Percentiles rank a stretch among this genome's conserved stretches.
Conservation (phyloP, 2,797 vertebrate species). For the Astyanax mexicanus region DNA sequence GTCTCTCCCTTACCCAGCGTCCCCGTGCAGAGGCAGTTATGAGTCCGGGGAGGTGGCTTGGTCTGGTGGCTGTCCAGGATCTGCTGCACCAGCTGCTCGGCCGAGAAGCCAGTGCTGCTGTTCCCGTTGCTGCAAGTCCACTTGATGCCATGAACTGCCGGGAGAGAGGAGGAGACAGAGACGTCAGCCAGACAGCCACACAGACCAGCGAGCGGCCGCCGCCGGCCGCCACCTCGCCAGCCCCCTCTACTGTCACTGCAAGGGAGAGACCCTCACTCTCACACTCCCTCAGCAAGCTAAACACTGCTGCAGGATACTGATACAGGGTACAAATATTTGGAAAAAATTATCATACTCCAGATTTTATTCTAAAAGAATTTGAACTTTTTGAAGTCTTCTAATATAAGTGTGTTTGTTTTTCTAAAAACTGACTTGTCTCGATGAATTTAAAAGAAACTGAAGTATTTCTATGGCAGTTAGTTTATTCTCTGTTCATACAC, state of each 20-base stretch:
- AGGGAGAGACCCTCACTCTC: conserved; percentile 53
- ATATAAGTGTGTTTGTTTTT: too few species aligned
- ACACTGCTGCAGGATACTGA: neutral
- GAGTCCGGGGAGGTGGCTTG: conserved; percentile 98
- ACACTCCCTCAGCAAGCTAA: conserved; percentile 14
- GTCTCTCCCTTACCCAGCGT: conserved; percentile 89
- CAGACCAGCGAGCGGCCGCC: conserved; percentile 75
- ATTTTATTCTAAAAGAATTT: too few species aligned
- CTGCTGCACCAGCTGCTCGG: conserved; percentile 99
- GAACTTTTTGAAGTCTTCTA: too few species aligned
- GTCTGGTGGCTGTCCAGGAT: conserved; percentile 99
- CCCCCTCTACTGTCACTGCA: conserved; percentile 63
- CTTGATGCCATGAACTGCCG: conserved; percentile 99
- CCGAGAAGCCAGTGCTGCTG: conserved; percentile 99
- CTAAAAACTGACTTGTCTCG: too few species aligned
- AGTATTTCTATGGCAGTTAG: too few species aligned
- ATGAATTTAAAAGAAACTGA: too few species aligned
- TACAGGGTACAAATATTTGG: too few species aligned
- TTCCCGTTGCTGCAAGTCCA: conserved; percentile 99
- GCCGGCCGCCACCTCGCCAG: conserved; percentile 69
- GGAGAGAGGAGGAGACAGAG: conserved; percentile 83
- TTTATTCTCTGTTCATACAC: too few species aligned
- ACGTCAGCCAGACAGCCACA: conserved; percentile 77
- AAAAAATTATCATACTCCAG: too few species aligned
- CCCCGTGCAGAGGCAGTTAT: conserved; percentile 99